Conservation (phyloP, 2,888 invertebrate species). For the Esperia sulphurella region DNA sequence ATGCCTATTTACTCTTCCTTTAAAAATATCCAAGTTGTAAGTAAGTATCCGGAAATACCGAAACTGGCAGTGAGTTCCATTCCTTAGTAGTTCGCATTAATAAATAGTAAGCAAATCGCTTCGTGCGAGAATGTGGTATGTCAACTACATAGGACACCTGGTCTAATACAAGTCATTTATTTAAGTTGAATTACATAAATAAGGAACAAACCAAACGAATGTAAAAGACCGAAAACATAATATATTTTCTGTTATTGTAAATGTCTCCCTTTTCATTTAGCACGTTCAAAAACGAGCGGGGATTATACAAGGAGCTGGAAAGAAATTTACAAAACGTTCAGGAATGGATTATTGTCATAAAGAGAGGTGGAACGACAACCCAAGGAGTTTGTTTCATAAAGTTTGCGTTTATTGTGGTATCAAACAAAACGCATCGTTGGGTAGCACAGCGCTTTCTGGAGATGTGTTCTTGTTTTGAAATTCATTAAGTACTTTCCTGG, state of each 20-base stretch:
- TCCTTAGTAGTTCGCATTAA: no score
- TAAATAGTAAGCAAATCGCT: no score
- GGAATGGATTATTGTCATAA: constrained; percentile 65
- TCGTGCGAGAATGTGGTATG: no score
- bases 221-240: no score
- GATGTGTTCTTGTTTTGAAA: background rate
- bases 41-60: no score
- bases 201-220: no score
- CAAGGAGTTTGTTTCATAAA: constrained; percentile 44
- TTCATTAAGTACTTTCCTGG: background rate
- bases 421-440: constrained; percentile 43
- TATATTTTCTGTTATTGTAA: constrained; percentile 3
- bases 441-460: constrained; percentile 5
- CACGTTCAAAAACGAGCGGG: constrained; percentile 32
- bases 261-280: constrained; percentile 18
- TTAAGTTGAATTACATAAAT: background rate
- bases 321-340: constrained; percentile 51
- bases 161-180: no score
- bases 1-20: no score
- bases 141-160: no score
- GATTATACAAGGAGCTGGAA: constrained; percentile 38
- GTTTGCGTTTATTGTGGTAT: constrained; percentile 59
- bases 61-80: no score
- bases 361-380: constrained; percentile 44
- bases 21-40: no score